Base-by-base conservation (phyloP, 2,888 invertebrate genomes). In the Philopedon plagiatum region DNA sequence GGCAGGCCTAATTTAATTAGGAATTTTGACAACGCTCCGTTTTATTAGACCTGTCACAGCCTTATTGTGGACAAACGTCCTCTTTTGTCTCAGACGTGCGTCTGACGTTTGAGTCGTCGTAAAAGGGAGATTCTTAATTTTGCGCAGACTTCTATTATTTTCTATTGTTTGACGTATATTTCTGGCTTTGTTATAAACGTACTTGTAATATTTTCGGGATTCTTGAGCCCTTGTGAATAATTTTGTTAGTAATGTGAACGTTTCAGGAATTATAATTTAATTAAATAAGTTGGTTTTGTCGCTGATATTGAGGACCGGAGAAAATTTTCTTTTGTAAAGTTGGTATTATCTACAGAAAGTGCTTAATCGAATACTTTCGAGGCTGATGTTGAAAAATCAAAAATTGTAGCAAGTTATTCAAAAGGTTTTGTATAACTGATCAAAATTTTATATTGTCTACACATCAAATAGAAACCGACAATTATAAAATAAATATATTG, bases 11-110 rank as follows among this genome's bases (percentile, higher is more conserved):
- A 73, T 73, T 69, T 69, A 69, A 73, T 69, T 69, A 69, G 49
- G 58, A 73, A 68, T 63, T 68, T 58, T 68, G 68, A 73, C 63
- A 63, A 63, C 61, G 23, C 19, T 8, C 58, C 34, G 58, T 61
- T 69, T 73, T 73, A 73, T 68, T 68, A 58, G 67, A 63, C 57
- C 63, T 64, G 72, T 68, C 72, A 73, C 63, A n/a, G 60, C 8
- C 71, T 57, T 58, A 65, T 54, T 54, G 60, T 60, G 65, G 71
- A 71, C 71, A 54, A 51, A 46, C 71, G 71, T 49, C 71, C 65
- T 37, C 60, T 32, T 64, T 71, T 71, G 64, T 64, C 60, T 60
- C 64, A 60, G 34, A 60, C 64, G 65, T 71, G 71, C 71, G 71
- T 58, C 65, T 60, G 71, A 64, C 64, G 54, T 64, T 9, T 2